A percentile compares a stretch with the other conserved stretches of the same genome.
These are phyloP conservation scores for Panagrolaimus sp. DNA, from an alignment of 1,140 invertebrate genomes.

Conservation along the genomic window DNA sequence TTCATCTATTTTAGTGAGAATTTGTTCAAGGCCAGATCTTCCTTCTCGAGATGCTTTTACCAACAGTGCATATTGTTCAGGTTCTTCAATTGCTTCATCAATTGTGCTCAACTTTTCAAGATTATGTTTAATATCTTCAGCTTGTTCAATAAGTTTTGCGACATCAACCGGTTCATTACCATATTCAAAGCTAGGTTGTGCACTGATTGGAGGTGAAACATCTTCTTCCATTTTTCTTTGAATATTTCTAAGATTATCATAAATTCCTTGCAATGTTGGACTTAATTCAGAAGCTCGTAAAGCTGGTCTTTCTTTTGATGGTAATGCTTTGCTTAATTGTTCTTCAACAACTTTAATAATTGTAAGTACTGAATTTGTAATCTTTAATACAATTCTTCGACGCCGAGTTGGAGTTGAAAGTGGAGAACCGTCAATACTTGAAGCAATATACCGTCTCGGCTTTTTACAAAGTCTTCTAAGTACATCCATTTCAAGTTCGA, in stretches of 20 bases:
- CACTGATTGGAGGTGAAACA: constrained; percentile 6
- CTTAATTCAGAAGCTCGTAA: not conserved
- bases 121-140: constrained; percentile 6
- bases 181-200: constrained; percentile 9
- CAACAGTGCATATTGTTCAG: not conserved
- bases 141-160: constrained; percentile 2
- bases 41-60: constrained; percentile 4
- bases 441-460: constrained; percentile 6
- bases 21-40: constrained; percentile 6
- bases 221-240: not conserved
- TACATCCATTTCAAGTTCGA: constrained; percentile 13
- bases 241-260: constrained; percentile 1
- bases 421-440: constrained; percentile 7
- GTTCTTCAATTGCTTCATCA: constrained; percentile 3
- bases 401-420: constrained; percentile 6
- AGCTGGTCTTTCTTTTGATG: not conserved
- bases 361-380: not conserved
- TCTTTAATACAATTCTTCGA: constrained; percentile 10
- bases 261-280: constrained; percentile 9
- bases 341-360: constrained; percentile 18
- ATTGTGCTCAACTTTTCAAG: not conserved
- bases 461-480: constrained; percentile 2
- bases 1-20: constrained; percentile 11
- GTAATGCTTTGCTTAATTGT: not conserved
- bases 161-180: constrained; percentile 1